These are phyloP conservation scores for Chunga burmeisteri DNA, from an alignment of 2,113 vertebrate species.

Conservation along the genomic window DNA sequence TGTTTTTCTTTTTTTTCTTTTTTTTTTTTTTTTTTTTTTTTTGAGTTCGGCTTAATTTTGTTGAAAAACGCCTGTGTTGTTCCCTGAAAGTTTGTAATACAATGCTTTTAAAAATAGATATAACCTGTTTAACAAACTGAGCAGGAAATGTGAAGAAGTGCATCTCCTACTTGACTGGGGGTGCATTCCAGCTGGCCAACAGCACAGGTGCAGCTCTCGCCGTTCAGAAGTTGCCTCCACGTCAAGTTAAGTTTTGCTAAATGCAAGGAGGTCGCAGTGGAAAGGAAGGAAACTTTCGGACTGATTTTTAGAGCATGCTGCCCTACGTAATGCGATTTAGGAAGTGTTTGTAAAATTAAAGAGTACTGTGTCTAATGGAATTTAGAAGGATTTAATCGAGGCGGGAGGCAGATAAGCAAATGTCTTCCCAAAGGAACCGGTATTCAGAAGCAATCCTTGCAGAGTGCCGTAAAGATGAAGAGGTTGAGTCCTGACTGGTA, in stretches of 20 bases:
- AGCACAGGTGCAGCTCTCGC: conserved; percentile 66
- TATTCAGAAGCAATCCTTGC: neutral
- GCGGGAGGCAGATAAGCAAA: neutral
- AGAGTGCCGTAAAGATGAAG: neutral
- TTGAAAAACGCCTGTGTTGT: conserved; percentile 25
- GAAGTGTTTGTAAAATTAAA: neutral
- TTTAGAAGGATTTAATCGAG: neutral
- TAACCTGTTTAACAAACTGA: conserved; percentile 76
- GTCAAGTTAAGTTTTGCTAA: conserved; percentile 41
- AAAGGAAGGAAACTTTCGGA: neutral
- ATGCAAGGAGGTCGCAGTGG: neutral
- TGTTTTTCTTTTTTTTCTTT: neutral
- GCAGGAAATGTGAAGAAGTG: conserved; percentile 69
- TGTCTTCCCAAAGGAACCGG: neutral
- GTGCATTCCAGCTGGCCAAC: conserved; percentile 61
- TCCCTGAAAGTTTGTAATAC: conserved; percentile 29
- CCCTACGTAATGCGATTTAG: neutral
- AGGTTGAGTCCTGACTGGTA: neutral
- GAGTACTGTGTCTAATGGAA: neutral
- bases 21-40: neutral
- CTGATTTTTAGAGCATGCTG: accelerated
- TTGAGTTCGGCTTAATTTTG: neutral
- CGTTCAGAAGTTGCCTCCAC: conserved; percentile 41
- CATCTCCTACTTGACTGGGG: conserved; percentile 64
- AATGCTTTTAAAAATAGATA: conserved; percentile 61